These are phyloP conservation scores for Micromesistius poutassou DNA, from an alignment of 2,797 vertebrate species.

Conservation along the genomic window DNA sequence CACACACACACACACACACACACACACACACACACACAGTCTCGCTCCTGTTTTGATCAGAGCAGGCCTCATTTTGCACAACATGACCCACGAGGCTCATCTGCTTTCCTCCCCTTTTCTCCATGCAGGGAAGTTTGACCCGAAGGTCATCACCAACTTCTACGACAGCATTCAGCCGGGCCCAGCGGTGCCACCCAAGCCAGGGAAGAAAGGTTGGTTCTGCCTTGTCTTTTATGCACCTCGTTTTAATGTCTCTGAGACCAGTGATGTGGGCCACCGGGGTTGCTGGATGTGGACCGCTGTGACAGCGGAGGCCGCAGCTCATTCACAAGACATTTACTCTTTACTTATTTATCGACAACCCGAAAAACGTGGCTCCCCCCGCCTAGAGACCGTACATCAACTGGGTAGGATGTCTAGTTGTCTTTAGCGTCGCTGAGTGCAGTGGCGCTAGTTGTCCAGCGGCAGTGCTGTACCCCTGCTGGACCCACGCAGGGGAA, in stretches of 20 bases:
- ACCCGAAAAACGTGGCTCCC: too few species aligned
- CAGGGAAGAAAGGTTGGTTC: constrained; percentile 84
- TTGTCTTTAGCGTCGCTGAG: too few species aligned
- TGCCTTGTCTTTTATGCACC: not conserved
- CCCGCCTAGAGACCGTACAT: too few species aligned
- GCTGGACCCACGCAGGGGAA: too few species aligned
- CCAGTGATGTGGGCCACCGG: not conserved
- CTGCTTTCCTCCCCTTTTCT: constrained; percentile 44
- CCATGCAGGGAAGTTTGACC: constrained; percentile 90
- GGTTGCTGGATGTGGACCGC: not conserved
- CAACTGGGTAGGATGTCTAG: too few species aligned
- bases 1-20: constrained; percentile 43
- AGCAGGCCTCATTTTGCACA: constrained; percentile 35
- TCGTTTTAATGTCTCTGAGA: not conserved
- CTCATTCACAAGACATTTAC: too few species aligned
- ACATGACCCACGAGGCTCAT: constrained; percentile 36
- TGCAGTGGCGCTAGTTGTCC: too few species aligned
- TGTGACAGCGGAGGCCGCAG: too few species aligned
- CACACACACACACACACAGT: constrained; percentile 3
- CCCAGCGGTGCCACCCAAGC: constrained; percentile 89
- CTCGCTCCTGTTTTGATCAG: not conserved
- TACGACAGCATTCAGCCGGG: constrained; percentile 96
- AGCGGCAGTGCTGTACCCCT: too few species aligned
- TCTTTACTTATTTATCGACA: too few species aligned
- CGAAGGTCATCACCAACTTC: constrained; percentile 91